Conservation (phyloP, 1,140 invertebrate genomes). For the Metaphire vulgaris region DNA sequence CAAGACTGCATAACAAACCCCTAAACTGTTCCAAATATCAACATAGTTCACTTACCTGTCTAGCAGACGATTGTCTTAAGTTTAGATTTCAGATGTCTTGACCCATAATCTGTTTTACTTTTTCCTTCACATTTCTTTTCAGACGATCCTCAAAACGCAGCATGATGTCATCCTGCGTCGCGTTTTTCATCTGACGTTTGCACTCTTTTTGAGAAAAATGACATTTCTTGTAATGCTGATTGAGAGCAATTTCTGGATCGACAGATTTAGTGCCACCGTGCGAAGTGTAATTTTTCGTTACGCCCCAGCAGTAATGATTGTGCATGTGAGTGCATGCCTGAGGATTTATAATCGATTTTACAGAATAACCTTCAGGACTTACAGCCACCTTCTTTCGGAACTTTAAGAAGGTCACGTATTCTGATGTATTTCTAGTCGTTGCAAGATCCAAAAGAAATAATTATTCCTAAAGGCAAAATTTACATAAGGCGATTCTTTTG, state of each 20-base stretch:
- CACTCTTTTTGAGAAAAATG: neutral
- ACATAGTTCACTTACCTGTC: too few species aligned
- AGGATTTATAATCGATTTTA: neutral
- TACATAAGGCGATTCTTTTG: neutral
- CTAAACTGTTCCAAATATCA: too few species aligned
- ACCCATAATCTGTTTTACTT: neutral
- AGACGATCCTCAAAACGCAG: neutral
- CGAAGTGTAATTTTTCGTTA: too few species aligned
- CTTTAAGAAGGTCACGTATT: neutral
- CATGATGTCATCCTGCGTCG: neutral
- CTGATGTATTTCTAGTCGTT: neutral
- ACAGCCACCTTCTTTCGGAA: neutral
- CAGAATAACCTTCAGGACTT: neutral
- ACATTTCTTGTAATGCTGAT: neutral
- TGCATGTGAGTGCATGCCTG: neutral
- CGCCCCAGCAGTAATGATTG: neutral
- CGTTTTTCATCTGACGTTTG: neutral
- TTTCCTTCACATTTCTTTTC: neutral
- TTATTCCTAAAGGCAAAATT: conserved; percentile 21
- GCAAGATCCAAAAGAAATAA: conserved; percentile 25
- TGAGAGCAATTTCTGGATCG: neutral
- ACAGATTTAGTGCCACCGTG: neutral
- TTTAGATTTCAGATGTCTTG: neutral
- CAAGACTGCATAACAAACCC: too few species aligned
- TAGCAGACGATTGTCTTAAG: too few species aligned